phyloP scores from a whole-genome alignment of 2,113 vertebrate genomes.

The Oryzias celebensis region DNA sequence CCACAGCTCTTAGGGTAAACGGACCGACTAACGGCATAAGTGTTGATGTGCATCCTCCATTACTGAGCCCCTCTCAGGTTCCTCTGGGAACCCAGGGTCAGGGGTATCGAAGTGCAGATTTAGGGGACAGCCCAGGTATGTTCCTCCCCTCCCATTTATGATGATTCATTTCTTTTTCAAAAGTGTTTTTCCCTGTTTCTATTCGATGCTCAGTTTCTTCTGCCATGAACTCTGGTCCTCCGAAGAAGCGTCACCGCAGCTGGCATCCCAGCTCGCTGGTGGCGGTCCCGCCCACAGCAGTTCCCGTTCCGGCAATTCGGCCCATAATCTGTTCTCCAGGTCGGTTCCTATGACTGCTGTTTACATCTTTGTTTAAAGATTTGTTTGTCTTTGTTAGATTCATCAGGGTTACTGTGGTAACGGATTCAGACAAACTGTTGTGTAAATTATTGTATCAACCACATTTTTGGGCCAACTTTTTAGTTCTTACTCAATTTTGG shows the following conservation, averaged over 20 bases:
- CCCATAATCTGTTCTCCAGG: constrained; percentile 81
- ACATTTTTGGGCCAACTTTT: constrained; percentile 13
- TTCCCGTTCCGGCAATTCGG: constrained; percentile 84
- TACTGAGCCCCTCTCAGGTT: constrained; percentile 79
- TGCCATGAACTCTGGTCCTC: constrained; percentile 89
- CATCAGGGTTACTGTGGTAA: constrained; percentile 56
- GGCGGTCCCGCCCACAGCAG: constrained; percentile 78
- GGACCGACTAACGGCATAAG: constrained; percentile 80
- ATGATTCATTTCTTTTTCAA: background rate
- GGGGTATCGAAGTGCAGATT: constrained; percentile 80
- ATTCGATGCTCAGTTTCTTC: constrained; percentile 64
- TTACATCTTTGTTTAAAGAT: background rate
- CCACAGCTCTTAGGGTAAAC: constrained; percentile 78
- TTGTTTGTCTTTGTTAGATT: constrained; percentile 23
- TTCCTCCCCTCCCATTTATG: background rate
- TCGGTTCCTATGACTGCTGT: constrained; percentile 40
- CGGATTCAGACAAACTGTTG: constrained; percentile 31
- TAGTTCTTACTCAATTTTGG: constrained; percentile 1
- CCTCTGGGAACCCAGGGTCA: constrained; percentile 79
- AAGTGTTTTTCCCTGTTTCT: background rate
- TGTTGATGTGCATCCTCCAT: constrained; percentile 75
- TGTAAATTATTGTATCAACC: constrained; percentile 18
- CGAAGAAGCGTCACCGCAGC: constrained; percentile 95
- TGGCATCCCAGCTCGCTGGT: constrained; percentile 89
- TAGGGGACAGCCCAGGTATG: constrained; percentile 81